Evolutionary conservation across 2,797 vertebrate species (phyloP), one percentile per base, ranked within the genome.

Genomic region (Valencia hispanica): DNA sequence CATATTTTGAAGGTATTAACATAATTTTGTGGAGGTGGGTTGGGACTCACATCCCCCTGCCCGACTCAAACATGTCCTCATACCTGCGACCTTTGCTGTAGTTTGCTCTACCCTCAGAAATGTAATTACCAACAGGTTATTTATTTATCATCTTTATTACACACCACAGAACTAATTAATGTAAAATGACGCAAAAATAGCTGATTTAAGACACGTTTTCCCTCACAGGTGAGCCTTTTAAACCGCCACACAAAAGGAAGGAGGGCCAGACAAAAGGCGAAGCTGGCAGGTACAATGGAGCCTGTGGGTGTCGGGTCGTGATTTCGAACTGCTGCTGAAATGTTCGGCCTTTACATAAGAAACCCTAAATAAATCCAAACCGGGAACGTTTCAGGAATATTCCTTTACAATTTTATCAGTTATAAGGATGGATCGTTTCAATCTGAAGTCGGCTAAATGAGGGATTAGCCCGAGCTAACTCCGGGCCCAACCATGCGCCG

Each of bases 401-500:
- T 17, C 10, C 4, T 2, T 18, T 9, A 1, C 5, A 7, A 7
- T 48, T 0, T 1, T 1, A 20, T 36, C 1, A 2, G 1, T 27
- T 22, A 4, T 18, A 18, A 25, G 0, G 0, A 3, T 0, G 4
- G 1, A 41, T 48, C n/a, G 18, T 14, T 11, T 15, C 14, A 34
- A 17, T 22, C 17, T 43, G 7, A 55, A 66, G 15, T 50, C 20
- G 55, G 84, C 79, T 83, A 81, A 79, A 47, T 50, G 22, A 39
- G 72, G 41, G 48, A 78, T 86, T 89, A 89, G 90, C 90, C 27
- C 5, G 0, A 18, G 86, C 75, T 88, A 83, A 79, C 63, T 68
- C 20, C 1, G 72, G 93, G 82, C 92, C 92, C 88, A 53, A 70
- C 93, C 93, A 94, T 91, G 92, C 92, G 91, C 74, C 70, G 68